These are phyloP conservation scores for Mimas tiliae DNA, from an alignment of 2,888 invertebrate species.

Conservation along the genomic window DNA sequence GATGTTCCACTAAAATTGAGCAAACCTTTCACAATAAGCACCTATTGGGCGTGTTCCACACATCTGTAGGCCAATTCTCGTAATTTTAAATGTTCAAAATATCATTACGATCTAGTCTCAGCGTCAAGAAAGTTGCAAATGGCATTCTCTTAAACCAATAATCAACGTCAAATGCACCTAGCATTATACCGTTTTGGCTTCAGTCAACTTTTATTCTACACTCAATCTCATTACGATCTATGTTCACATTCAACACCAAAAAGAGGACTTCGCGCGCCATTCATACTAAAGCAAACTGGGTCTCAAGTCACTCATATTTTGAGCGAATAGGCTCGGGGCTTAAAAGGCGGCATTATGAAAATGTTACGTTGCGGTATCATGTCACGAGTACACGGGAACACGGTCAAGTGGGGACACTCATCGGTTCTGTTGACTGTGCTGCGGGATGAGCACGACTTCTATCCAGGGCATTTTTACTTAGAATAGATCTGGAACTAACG, in stretches of 20 bases:
- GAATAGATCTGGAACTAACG: not conserved
- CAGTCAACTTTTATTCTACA: no score
- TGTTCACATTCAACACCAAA: no score
- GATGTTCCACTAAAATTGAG: not conserved
- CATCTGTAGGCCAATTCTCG: no score
- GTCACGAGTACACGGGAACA: slow-evolving; percentile 9
- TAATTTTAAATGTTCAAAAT: no score
- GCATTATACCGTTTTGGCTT: no score
- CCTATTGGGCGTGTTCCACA: slow-evolving; percentile 1
- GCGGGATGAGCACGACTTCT: not conserved
- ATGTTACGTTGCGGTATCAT: slow-evolving; percentile 1
- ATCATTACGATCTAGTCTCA: no score
- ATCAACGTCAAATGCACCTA: no score
- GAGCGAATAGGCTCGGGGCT: slow-evolving; percentile 13
- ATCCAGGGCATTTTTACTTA: slow-evolving; percentile 5
- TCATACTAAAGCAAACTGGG: slow-evolving; percentile 8
- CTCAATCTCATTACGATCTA: no score
- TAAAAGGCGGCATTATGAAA: slow-evolving; percentile 16
- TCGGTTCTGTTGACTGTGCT: slow-evolving; percentile 11
- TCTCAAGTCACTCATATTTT: slow-evolving; percentile 12
- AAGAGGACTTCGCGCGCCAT: not conserved
- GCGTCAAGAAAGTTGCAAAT: no score
- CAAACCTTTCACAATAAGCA: not conserved
- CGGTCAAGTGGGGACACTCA: slow-evolving; percentile 25
- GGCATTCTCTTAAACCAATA: no score